Percentiles rank a stretch among this genome's conserved stretches.
Conservation (phyloP, 2,797 vertebrate genomes). For the Psittacula derbiana region DNA sequence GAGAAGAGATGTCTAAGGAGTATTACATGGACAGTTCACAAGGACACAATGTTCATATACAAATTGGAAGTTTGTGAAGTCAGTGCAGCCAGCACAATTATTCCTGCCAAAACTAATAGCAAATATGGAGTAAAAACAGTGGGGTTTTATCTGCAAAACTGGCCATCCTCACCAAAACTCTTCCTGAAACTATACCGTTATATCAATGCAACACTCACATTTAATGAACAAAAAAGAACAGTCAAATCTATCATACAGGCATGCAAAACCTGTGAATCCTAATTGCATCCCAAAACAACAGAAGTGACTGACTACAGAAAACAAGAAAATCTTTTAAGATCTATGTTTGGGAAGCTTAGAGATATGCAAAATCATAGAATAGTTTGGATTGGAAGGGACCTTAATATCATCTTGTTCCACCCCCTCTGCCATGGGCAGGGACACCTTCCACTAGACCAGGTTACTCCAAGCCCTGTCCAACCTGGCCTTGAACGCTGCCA, state of each 20-base stretch:
- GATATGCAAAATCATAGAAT: neutral
- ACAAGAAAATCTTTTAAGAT: neutral
- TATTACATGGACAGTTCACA: neutral
- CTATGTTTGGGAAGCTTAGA: neutral
- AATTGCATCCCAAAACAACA: neutral
- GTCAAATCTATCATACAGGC: neutral
- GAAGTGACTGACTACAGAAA: neutral
- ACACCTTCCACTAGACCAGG: neutral
- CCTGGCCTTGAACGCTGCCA: neutral
- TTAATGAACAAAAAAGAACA: neutral
- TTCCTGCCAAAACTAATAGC: neutral
- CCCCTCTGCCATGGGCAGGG: neutral
- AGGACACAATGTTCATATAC: neutral
- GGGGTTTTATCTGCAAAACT: neutral
- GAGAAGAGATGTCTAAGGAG: neutral
- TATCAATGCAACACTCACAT: neutral
- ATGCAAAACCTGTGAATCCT: neutral
- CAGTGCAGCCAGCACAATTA: neutral
- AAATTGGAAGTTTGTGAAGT: neutral
- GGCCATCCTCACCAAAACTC: neutral
- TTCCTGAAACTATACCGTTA: neutral
- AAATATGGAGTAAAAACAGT: neutral
- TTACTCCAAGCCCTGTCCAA: neutral
- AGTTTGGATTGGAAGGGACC: neutral
- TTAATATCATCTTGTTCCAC: neutral